A percentile compares a stretch with the other conserved stretches of the same genome.
Evolutionary conservation across 2,888 invertebrate species (phyloP).

Genomic region (Rhamphomyia laevipes): DNA sequence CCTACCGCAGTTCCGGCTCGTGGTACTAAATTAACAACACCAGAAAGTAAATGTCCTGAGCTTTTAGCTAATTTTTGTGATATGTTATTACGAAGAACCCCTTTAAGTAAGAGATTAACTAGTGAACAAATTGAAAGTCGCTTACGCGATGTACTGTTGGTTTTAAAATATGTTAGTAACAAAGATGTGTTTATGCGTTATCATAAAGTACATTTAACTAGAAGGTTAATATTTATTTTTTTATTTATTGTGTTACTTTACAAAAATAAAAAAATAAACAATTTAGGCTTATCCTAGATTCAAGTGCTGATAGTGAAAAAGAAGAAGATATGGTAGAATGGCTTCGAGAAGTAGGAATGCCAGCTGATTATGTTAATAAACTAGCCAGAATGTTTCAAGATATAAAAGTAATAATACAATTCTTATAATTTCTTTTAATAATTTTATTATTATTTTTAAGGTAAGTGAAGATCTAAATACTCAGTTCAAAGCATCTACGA

Average conservation of each 20-base stretch:
- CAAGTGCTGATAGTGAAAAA: conserved; percentile 97
- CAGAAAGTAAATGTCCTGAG: conserved; percentile 98
- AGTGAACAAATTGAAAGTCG: conserved; percentile 94
- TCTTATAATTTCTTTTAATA: conserved; percentile 8
- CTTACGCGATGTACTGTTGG: conserved; percentile 84
- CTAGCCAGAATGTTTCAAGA: conserved; percentile 97
- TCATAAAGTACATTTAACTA: conserved; percentile 94
- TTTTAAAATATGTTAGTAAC: conserved; percentile 97
- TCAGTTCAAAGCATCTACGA: conserved; percentile 76
- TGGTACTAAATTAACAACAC: conserved; percentile 57
- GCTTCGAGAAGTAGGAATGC: conserved; percentile 97
- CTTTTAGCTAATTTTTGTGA: conserved; percentile 98
- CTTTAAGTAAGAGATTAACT: conserved; percentile 88
- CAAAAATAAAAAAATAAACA: too few species aligned
- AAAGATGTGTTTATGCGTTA: conserved; percentile 99
- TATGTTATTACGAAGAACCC: conserved; percentile 93
- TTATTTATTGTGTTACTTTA: not conserved
- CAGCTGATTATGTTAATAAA: conserved; percentile 98
- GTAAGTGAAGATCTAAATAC: conserved; percentile 89
- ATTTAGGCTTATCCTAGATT: conserved; percentile 79
- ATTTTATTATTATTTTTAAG: conserved; percentile 15
- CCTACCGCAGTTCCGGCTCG: conserved; percentile 49
- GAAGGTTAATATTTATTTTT: conserved; percentile 40
- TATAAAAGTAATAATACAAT: conserved; percentile 58
- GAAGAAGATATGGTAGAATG: conserved; percentile 99